A percentile compares a stretch with the other conserved stretches of the same genome.
Evolutionary conservation across 2,888 invertebrate species (phyloP).

Genomic region (Limenitis camilla): DNA sequence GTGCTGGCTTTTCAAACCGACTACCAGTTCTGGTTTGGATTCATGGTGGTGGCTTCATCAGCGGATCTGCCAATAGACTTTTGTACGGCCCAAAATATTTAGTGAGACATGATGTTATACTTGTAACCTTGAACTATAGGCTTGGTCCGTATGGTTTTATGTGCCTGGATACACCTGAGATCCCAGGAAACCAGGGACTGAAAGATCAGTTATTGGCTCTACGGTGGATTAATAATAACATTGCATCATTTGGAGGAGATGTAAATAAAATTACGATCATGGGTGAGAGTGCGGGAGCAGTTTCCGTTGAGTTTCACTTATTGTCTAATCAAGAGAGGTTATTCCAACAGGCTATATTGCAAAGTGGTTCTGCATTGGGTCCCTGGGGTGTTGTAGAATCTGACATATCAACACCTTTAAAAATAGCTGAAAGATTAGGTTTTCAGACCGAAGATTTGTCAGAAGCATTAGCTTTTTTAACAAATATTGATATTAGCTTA

Average conservation of each 20-base stretch:
- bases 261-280: constrained; percentile 41
- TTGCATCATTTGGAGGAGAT: constrained; percentile 47
- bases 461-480: constrained; percentile 37
- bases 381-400: constrained; percentile 32
- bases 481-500: constrained; percentile 25
- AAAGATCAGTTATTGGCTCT: constrained; percentile 48
- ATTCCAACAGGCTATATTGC: constrained; percentile 42
- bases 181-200: constrained; percentile 52
- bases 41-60: constrained; percentile 47
- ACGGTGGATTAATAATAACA: constrained; percentile 44
- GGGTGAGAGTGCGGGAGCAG: constrained; percentile 49
- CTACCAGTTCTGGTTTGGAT: constrained; percentile 54
- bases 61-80: constrained; percentile 37
- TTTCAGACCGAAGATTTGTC: constrained; percentile 24
- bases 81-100: constrained; percentile 40
- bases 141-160: constrained; percentile 55
- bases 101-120: constrained; percentile 38
- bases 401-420: constrained; percentile 34
- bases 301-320: constrained; percentile 44
- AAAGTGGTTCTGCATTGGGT: constrained; percentile 40
- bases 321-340: constrained; percentile 35
- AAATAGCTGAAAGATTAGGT: constrained; percentile 39
- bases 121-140: constrained; percentile 44
- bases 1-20: constrained; percentile 23
- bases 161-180: constrained; percentile 42